Conservation (phyloP, 2,888 invertebrate genomes). For the Archips crataeganus region DNA sequence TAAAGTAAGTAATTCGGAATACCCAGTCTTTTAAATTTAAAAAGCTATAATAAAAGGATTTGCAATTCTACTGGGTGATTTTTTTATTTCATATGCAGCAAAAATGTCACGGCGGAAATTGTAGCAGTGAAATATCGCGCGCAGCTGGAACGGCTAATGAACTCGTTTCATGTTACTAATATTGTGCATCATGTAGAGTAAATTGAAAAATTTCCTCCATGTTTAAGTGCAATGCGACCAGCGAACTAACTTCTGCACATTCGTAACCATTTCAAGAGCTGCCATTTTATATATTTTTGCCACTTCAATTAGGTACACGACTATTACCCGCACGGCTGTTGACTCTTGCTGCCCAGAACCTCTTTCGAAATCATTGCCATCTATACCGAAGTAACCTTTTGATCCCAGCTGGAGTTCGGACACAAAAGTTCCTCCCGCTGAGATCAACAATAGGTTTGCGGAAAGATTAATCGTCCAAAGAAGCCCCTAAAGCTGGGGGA, state of each 20-base stretch:
- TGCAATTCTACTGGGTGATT: conserved; percentile 34
- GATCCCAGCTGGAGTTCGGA: conserved; percentile 72
- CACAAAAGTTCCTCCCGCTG: conserved; percentile 76
- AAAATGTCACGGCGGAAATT: conserved; percentile 71
- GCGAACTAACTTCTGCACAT: background rate
- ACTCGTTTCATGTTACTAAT: conserved; percentile 76
- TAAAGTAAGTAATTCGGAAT: background rate
- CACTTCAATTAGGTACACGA: conserved; percentile 3
- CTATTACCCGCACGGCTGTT: conserved; percentile 8
- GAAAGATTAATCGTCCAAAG: conserved; percentile 83
- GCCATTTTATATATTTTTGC: background rate
- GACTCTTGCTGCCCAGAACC: conserved; percentile 8
- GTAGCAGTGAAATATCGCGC: conserved; percentile 73
- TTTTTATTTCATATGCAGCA: conserved; percentile 67
- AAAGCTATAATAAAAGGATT: conserved; percentile 4
- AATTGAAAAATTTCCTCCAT: conserved; percentile 56
- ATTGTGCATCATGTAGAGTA: conserved; percentile 66
- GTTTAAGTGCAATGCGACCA: conserved; percentile 21
- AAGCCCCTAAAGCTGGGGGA: conserved; percentile 72
- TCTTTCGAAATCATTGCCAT: conserved; percentile 63
- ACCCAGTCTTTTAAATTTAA: background rate
- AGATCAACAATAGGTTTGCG: conserved; percentile 79
- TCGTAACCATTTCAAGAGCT: background rate
- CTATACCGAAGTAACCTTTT: conserved; percentile 72
- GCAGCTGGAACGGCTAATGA: conserved; percentile 77